A percentile compares a stretch with the other conserved stretches of the same genome.
These are phyloP conservation scores for Drosophila parvula DNA, from an alignment of 1,140 invertebrate species.

Conservation along the genomic window DNA sequence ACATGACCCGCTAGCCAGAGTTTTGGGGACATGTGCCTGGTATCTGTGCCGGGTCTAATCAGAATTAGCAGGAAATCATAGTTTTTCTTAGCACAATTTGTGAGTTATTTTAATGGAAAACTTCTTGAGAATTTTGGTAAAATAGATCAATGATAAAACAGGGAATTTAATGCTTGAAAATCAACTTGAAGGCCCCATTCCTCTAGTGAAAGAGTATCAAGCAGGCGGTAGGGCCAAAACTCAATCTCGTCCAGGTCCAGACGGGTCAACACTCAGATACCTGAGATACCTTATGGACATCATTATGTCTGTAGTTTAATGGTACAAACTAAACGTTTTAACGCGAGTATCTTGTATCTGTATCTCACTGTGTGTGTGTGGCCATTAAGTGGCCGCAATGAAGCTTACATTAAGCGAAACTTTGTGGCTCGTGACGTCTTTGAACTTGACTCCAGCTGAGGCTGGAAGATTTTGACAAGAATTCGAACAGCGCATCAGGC, in stretches of 20 bases:
- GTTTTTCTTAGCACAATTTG: conserved; percentile 17
- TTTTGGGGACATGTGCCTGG: conserved; percentile 57
- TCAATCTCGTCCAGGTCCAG: neutral
- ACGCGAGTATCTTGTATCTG: conserved; percentile 32
- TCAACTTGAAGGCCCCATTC: neutral
- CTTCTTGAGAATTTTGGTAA: conserved; percentile 32
- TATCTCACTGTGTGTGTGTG: conserved; percentile 31
- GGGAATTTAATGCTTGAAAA: neutral
- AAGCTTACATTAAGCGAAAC: conserved; percentile 53
- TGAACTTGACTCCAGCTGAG: conserved; percentile 65
- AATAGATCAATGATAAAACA: conserved; percentile 16
- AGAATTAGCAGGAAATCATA: conserved; percentile 44
- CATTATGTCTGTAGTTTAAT: conserved; percentile 63
- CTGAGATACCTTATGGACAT: conserved; percentile 15
- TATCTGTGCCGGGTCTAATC: conserved; percentile 44
- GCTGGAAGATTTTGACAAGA: neutral
- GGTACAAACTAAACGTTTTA: conserved; percentile 70
- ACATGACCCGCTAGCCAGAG: conserved; percentile 59
- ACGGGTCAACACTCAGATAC: conserved; percentile 39
- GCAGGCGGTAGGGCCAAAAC: neutral
- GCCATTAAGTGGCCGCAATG: conserved; percentile 57
- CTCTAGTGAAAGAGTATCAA: conserved; percentile 2
- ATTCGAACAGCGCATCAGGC: conserved; percentile 1
- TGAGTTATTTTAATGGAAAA: conserved; percentile 38
- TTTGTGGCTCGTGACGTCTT: conserved; percentile 73